Evolutionary conservation across 2,113 vertebrate species (phyloP).

Genomic region (Phrynosoma platyrhinos): DNA sequence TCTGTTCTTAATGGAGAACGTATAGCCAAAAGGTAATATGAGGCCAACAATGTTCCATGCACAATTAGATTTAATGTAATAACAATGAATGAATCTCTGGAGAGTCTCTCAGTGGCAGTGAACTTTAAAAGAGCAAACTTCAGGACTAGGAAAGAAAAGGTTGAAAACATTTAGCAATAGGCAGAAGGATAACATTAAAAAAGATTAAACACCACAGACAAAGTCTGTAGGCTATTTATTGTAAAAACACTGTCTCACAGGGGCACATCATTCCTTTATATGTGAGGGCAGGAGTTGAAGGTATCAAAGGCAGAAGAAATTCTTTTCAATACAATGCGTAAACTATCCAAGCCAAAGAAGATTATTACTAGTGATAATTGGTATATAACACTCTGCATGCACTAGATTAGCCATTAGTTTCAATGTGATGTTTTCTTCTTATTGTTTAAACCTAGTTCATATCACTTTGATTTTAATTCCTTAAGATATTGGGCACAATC

Average conservation of each 20-base stretch:
- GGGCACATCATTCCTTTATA: neutral
- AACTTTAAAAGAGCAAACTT: slow-evolving; percentile 58
- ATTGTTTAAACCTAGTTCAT: neutral
- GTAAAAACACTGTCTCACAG: slow-evolving; percentile 1
- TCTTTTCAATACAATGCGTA: neutral
- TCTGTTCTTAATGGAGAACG: neutral
- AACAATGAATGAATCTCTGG: slow-evolving; percentile 38
- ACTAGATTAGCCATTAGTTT: neutral
- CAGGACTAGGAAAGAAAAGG: slow-evolving; percentile 22
- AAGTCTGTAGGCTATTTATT: slow-evolving; percentile 13
- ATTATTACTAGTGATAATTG: neutral
- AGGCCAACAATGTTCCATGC: neutral
- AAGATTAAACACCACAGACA: neutral
- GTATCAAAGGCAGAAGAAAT: neutral
- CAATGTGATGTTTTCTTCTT: neutral
- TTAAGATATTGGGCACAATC: no score
- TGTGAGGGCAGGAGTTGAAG: slow-evolving; percentile 3
- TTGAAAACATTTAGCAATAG: slow-evolving; percentile 40
- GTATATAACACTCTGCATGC: no score
- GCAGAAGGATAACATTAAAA: slow-evolving; percentile 20
- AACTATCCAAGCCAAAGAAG: neutral
- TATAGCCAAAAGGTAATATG: slow-evolving; percentile 2
- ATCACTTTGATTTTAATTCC: no score
- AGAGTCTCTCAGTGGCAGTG: slow-evolving; percentile 18
- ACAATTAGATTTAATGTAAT: slow-evolving; percentile 36